A percentile compares a stretch with the other conserved stretches of the same genome.
These are phyloP conservation scores for Arenaria interpres DNA, from an alignment of 2,113 vertebrate species.

Conservation along the genomic window DNA sequence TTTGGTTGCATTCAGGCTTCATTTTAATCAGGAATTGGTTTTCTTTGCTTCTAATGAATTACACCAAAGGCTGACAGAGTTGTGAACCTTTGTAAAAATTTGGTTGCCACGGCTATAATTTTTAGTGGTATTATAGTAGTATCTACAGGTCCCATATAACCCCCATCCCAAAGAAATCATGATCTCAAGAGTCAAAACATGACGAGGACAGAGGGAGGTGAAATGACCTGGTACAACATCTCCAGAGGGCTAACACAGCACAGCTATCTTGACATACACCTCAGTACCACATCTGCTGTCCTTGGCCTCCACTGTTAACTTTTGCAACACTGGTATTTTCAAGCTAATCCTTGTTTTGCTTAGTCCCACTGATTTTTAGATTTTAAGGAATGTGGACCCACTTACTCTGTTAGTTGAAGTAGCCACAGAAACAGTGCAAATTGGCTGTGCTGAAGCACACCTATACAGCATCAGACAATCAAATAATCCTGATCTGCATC, in stretches of 20 bases:
- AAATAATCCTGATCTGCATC: neutral
- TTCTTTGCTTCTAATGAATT: neutral
- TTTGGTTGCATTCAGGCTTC: neutral
- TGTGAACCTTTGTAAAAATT: neutral
- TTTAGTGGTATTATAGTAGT: neutral
- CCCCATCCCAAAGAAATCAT: neutral
- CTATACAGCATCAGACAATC: neutral
- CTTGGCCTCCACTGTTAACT: neutral
- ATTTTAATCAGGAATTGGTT: neutral
- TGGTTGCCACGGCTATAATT: neutral
- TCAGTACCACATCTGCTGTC: neutral
- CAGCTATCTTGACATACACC: neutral
- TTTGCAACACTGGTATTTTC: neutral
- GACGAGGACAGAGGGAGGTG: neutral
- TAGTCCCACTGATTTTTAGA: neutral
- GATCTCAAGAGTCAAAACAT: neutral
- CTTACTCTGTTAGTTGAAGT: neutral
- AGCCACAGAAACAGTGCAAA: neutral
- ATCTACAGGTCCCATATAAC: neutral
- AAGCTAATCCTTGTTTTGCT: neutral
- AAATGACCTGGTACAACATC: neutral
- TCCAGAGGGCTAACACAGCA: neutral
- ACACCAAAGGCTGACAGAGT: neutral
- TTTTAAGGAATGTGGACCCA: neutral
- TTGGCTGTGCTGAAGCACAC: neutral